These are phyloP conservation scores for Amphimedon queenslandica DNA, from an alignment of 37 sponge, comb jelly and placozoan genomes.

Conservation along the genomic window DNA sequence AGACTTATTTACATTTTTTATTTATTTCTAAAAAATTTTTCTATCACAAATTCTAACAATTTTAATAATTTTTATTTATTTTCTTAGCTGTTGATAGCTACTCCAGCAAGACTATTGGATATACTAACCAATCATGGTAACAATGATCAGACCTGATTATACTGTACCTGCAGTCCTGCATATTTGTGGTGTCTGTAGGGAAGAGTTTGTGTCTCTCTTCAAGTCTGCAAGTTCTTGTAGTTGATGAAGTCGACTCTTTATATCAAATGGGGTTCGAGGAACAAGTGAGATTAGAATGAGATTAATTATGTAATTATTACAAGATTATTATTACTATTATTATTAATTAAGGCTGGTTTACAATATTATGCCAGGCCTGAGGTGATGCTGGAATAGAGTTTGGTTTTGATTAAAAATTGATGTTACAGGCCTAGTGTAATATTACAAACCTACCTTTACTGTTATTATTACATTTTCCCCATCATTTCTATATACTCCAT, in stretches of 20 bases:
- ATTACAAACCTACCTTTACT: no score
- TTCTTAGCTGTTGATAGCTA: conserved; percentile 84
- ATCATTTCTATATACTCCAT: neutral
- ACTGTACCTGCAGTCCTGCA: neutral
- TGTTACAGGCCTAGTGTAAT: no score
- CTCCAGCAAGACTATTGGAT: conserved; percentile 85
- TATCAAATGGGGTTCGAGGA: conserved; percentile 73
- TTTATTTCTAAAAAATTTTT: no score
- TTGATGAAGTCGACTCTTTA: conserved; percentile 87
- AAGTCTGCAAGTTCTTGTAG: no score
- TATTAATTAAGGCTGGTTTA: no score
- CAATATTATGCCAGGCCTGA: no score
- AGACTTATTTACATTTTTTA: neutral
- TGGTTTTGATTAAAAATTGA: no score
- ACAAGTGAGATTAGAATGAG: conserved; percentile 68
- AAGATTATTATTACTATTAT: no score
- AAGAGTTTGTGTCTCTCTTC: conserved; percentile 43
- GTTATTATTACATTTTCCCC: neutral
- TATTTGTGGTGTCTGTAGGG: conserved; percentile 10
- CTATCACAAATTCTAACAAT: no score
- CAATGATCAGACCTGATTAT: neutral
- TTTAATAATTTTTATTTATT: no score
- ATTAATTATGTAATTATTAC: neutral
- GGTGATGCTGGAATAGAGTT: no score
- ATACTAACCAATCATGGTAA: conserved; percentile 54